These are phyloP conservation scores for Enteromius unitaeniatus DNA, from an alignment of 2,797 vertebrate species.

Conservation along the genomic window DNA sequence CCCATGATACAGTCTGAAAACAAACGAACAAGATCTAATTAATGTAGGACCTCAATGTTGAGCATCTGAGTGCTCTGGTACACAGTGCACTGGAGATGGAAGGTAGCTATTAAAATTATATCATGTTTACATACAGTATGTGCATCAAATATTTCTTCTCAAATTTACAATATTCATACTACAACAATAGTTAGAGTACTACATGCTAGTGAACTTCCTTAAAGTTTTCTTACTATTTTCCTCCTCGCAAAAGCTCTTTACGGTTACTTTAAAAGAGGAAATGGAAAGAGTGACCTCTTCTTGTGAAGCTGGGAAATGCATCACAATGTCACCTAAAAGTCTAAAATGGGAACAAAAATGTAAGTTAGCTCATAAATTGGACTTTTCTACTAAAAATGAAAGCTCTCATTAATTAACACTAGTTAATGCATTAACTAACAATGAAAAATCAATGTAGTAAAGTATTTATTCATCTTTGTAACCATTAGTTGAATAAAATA, in stretches of 20 bases:
- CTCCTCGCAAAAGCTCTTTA: constrained; percentile 85
- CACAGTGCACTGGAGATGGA: not conserved
- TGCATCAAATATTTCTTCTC: not conserved
- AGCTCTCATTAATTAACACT: not conserved
- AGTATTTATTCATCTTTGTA: not conserved
- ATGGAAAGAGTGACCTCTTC: constrained; percentile 91
- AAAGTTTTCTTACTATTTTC: constrained; percentile 74
- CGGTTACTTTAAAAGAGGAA: constrained; percentile 80
- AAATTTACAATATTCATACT: not conserved
- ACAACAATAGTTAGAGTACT: not conserved
- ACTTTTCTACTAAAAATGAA: not conserved
- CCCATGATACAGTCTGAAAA: constrained; percentile 79
- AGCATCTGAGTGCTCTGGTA: not conserved
- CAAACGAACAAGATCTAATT: constrained; percentile 27
- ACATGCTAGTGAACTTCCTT: not conserved
- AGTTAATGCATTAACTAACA: not conserved
- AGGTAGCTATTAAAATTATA: not conserved
- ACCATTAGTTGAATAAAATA: not conserved
- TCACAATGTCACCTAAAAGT: constrained; percentile 84
- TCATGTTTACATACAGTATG: not conserved
- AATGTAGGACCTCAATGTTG: not conserved
- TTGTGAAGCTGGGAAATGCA: constrained; percentile 87
- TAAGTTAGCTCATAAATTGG: too few relatives aligned
- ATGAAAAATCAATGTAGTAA: not conserved
- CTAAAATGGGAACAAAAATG: constrained; percentile 67